A percentile compares a stretch with the other conserved stretches of the same genome.
phyloP scores from a whole-genome alignment of 2,888 invertebrate genomes.

The Julus scandinavius region DNA sequence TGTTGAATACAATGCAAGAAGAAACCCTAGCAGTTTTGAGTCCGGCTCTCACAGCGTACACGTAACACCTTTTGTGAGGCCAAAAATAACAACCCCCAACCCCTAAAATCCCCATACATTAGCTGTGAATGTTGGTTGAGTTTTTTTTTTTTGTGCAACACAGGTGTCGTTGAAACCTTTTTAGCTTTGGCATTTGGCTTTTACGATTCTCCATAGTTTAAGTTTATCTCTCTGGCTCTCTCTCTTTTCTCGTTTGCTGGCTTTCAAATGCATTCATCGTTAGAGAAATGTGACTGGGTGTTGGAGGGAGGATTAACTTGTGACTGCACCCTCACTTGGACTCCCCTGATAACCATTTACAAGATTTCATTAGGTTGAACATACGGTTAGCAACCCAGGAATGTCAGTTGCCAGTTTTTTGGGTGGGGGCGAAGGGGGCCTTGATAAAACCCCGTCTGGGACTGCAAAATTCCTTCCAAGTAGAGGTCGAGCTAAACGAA shows the following conservation, averaged over 20 bases:
- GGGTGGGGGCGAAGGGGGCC: constrained; percentile 13
- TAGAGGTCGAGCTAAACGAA: not conserved
- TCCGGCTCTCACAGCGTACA: no score
- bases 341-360: constrained; percentile 27
- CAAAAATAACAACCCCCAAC: not conserved
- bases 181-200: constrained; percentile 27
- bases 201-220: constrained; percentile 25
- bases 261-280: constrained; percentile 14
- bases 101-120: no score
- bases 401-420: constrained; percentile 26
- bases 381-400: constrained; percentile 27
- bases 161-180: constrained; percentile 27
- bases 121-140: not conserved
- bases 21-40: no score
- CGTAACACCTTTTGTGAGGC: constrained; percentile 5
- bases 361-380: constrained; percentile 33
- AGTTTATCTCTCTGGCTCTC: constrained; percentile 20
- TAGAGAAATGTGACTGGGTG: not conserved
- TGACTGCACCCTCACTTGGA: constrained; percentile 14
- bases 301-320: constrained; percentile 11
- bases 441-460: not conserved
- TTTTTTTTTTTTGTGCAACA: constrained; percentile 7
- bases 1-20: no score
- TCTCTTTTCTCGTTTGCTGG: constrained; percentile 8
- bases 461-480: not conserved